Evolutionary conservation across 2,113 vertebrate genomes (phyloP), one percentile per base, ranked within the genome.

Genomic region (Sinocyclocheilus maitianheensis): DNA sequence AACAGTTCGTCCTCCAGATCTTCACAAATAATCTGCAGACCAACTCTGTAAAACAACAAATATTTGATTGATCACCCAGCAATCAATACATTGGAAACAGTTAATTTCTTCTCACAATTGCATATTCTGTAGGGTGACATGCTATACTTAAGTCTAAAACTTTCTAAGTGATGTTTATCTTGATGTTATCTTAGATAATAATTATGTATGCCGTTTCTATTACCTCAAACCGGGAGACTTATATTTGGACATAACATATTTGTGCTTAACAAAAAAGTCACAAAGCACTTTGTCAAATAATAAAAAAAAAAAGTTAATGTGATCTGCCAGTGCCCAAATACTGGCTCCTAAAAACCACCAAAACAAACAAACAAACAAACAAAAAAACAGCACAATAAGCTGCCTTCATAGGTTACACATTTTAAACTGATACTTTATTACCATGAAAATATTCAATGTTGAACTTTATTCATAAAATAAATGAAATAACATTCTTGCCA

Each of bases 11-110:
- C 65, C 55, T 74, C 60, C 72, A 72, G 71, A 63, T 60, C 79
- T 77, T 85, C 85, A 90, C 69, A 83, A 87, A 84, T 87, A 87
- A 86, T 85, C 77, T 91, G 89, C 87, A 90, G 87, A 89, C 83
- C 72, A 85, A 89, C 89, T 88, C 94, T 95, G 92, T 55, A 89
- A 83, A 83, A 92, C 18, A 76, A 75, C 87, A 63, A 51, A 85
- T 20, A 51, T 69, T 69, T 69, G 63, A 34, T 60, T 60, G 20
- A n/a, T 60, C 8, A 60, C 20, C 20, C 20, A n/a, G 20, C 58
- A 60, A n/a, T n/a, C 20, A 60, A 60, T n/a, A 60, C 7, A n/a
- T 60, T n/a, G 18, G 5, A 58, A 53, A 20, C 20, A 58, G 5
- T 20, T 55, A 0, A 55, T 55, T 55, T 55, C 16, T 55, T 18